Evolutionary conservation across 2,888 invertebrate genomes (phyloP).

Genomic region (Nesidiocoris tenuis): DNA sequence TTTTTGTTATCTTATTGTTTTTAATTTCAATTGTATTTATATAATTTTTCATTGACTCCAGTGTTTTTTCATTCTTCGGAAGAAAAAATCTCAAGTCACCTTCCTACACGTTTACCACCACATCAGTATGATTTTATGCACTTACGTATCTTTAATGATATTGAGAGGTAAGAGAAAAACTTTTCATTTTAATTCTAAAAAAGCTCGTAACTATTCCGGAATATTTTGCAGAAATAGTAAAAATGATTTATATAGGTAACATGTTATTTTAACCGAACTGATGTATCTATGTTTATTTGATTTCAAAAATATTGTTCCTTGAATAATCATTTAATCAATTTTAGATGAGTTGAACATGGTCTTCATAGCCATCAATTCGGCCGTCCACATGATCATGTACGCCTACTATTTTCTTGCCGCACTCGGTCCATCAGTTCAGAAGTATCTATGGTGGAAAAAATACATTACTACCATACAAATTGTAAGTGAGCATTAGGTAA

Average conservation of each 20-base stretch:
- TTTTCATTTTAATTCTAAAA: too few relatives aligned
- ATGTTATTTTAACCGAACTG: too few relatives aligned
- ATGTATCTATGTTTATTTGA: too few relatives aligned
- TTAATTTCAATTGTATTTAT: neutral
- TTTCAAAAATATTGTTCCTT: too few relatives aligned
- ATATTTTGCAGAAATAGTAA: too few relatives aligned
- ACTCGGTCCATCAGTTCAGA: constrained; percentile 82
- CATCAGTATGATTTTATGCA: constrained; percentile 42
- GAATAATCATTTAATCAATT: too few relatives aligned
- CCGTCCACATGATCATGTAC: constrained; percentile 91
- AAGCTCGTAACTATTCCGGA: too few relatives aligned
- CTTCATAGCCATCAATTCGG: constrained; percentile 68
- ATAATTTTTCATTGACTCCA: too few relatives aligned
- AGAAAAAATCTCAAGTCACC: constrained; percentile 44
- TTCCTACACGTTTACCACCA: constrained; percentile 46
- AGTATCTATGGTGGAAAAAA: constrained; percentile 93
- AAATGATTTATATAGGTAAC: too few relatives aligned
- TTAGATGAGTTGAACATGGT: constrained; percentile 45
- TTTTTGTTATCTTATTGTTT: too few relatives aligned
- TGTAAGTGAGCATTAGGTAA: constrained; percentile 61
- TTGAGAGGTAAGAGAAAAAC: constrained; percentile 44
- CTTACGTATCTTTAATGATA: constrained; percentile 39
- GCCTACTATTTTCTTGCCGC: constrained; percentile 85
- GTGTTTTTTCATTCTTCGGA: constrained; percentile 44
- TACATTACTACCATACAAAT: constrained; percentile 85